phyloP scores from a whole-genome alignment of 2,888 invertebrate species.

The Diabrotica balteata region DNA sequence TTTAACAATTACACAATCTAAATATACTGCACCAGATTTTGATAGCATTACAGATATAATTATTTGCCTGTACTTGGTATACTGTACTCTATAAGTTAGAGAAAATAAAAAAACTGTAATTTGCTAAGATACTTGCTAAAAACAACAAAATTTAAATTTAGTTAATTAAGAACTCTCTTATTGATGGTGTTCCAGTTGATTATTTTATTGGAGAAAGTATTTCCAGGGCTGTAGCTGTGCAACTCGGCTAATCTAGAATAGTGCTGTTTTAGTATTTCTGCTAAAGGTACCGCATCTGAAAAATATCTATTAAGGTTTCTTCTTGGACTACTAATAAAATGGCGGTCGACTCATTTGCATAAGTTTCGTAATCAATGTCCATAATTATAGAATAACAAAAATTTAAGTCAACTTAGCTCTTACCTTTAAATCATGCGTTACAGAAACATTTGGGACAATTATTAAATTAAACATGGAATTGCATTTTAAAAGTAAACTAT shows the following conservation, averaged over 20 bases:
- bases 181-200: conserved; percentile 82
- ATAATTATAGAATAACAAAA: conserved; percentile 22
- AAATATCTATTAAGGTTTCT: conserved; percentile 78
- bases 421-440: no score
- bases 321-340: conserved; percentile 67
- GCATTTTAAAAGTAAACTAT: no score
- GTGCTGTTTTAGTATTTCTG: conserved; percentile 73
- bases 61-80: no score
- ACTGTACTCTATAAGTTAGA: no score
- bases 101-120: no score
- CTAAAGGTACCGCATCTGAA: conserved; percentile 80
- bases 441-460: no score
- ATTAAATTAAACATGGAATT: no score
- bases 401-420: no score
- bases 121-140: no score
- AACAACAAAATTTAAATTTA: conserved; percentile 68
- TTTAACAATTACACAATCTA: no score
- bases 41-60: no score
- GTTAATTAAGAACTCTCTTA: conserved; percentile 68
- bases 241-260: conserved; percentile 78
- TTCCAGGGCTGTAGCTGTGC: conserved; percentile 78
- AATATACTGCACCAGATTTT: no score
- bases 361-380: conserved; percentile 53
- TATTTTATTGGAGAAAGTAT: conserved; percentile 71
- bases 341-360: conserved; percentile 65